Base-by-base conservation (phyloP, 2,113 vertebrate species). In the Corydoras sp. region DNA sequence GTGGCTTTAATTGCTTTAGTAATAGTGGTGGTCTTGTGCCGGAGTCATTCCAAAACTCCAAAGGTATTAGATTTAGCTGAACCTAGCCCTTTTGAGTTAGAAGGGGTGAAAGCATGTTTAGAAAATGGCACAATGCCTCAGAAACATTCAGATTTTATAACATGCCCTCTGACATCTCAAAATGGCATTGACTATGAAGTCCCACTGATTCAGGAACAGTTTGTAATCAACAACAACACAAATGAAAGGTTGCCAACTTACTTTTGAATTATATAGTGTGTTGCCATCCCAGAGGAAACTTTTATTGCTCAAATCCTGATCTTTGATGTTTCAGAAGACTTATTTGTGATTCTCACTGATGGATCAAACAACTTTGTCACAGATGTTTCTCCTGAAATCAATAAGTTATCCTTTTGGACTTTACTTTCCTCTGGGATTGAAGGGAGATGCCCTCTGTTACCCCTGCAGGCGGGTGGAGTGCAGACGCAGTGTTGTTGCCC, bases 161-260 rank as follows among this genome's bases (percentile, higher is more conserved):
- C 70, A 9, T 75, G 67, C 80, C 81, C 76, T 81, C 65, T 68
- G 83, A 81, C 80, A 15, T 84, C 85, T 65, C 87, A 91, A 0
- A 81, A 84, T 11, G 69, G 90, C 54, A 79, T 90, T 0, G 94
- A 96, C 73, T 96, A 91, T 0, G 92, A 95, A 72, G 89, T 93
- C 49, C 90, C 91, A 0, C 89, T 99, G 73, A 91, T 97, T 87
- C 92, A 93, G 77, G 92, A 92, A 0, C 86, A 92, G 9, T 91
- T 86, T 61, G 81, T 89, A 14, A 83, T 89, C 69, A 92, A 93
- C 77, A 93, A 93, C 83, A 93, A 92, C 65, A 83, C 85, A 60
- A 85, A 90, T 0, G 86, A 84, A 13, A 80, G 88, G 53, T 93
- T 92, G 78, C 92, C 92, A 15, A 91, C 91, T 31, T 94, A 95